Evolutionary conservation across 2,113 vertebrate genomes (phyloP).

Genomic region (Lutjanus erythropterus): DNA sequence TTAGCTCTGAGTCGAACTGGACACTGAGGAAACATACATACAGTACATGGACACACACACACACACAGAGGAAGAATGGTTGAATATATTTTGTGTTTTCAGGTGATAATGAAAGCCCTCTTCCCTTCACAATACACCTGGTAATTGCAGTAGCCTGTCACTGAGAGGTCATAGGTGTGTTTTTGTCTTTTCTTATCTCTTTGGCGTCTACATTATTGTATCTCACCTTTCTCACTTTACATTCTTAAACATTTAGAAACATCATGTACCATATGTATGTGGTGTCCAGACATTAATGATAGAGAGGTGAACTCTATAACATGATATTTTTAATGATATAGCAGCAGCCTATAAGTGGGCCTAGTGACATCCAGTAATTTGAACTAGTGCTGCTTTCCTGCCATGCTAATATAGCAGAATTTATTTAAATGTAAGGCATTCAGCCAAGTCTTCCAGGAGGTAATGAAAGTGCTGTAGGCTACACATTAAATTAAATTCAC

Average conservation of each 20-base stretch:
- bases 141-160: conserved; percentile 31
- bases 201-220: neutral
- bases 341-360: neutral
- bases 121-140: neutral
- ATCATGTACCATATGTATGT: neutral
- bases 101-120: conserved; percentile 33
- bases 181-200: neutral
- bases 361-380: conserved; percentile 6
- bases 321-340: neutral
- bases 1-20: conserved; percentile 25
- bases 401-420: neutral
- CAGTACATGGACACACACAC: conserved; percentile 16
- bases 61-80: neutral
- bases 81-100: conserved; percentile 19
- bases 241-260: neutral
- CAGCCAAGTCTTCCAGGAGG: neutral
- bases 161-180: conserved; percentile 3
- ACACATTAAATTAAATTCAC: neutral
- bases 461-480: neutral
- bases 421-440: neutral
- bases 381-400: neutral
- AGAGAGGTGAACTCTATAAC: neutral
- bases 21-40: neutral
- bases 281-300: conserved; percentile 15
- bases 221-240: neutral